Evolutionary conservation across 1,140 invertebrate species (phyloP), one percentile per base, ranked within the genome.

Genomic region (Holotrichia oblita): DNA sequence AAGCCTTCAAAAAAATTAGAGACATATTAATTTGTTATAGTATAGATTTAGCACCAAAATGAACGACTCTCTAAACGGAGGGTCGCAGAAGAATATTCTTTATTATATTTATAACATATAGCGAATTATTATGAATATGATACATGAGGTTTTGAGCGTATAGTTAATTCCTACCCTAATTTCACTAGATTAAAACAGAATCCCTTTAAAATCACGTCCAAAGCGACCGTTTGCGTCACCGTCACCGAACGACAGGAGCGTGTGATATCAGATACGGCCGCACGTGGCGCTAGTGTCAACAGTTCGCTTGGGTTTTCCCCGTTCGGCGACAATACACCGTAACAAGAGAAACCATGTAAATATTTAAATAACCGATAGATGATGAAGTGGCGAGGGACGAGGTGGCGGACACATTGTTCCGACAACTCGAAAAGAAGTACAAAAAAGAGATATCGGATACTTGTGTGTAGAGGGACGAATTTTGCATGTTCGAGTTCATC

Each of bases 201-300:
- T 55, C 48, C 48, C 48, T 55, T 55, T 55, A 55, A 34, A 55
- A 55, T 55, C 48, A 55, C 48, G 48, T 17, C 48, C n/a, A n/a
- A n/a, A n/a, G n/a, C n/a, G n/a, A n/a, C n/a, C n/a, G n/a, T n/a
- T n/a, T n/a, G n/a, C n/a, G n/a, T n/a, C 44, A n/a, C 44, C 44
- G 44, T 48, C 12, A 9, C 4, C 44, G 6, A 10, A 10, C 40
- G 40, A 41, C 40, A 2, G 48, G 48, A 55, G 48, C 48, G 48
- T 17, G 48, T 55, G 48, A 55, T 17, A 55, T 55, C 48, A 17
- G 48, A 55, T 55, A 55, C 48, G 48, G 12, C 17, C 48, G 48
- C 48, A 55, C 48, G 48, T 55, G 48, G 48, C 48, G 48, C 48
- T n/a, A 55, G 48, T 55, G 48, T 55, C 48, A 55, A 55, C 48